Percentiles rank a stretch among this genome's conserved stretches.
Evolutionary conservation across 2,888 invertebrate species (phyloP).

Genomic region (Drosophila tanythrix): DNA sequence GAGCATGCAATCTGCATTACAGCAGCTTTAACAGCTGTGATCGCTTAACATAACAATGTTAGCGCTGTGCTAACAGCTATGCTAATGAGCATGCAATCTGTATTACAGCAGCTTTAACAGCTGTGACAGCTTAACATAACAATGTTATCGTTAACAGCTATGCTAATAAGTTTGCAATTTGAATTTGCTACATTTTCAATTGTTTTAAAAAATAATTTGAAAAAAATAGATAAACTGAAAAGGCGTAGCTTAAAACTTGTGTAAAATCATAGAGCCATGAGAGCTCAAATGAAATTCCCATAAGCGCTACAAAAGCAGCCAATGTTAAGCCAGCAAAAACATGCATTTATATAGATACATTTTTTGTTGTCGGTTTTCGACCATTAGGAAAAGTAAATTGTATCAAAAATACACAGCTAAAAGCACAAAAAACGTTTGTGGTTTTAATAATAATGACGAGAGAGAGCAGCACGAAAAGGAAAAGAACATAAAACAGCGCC

Average conservation of each 20-base stretch:
- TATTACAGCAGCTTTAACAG: neutral
- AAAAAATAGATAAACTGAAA: neutral
- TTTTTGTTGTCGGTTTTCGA: slow-evolving; percentile 6
- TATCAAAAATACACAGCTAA: slow-evolving; percentile 21
- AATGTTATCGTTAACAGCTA: neutral
- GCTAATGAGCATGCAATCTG: too few relatives aligned
- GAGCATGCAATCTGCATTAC: neutral
- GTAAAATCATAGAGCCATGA: slow-evolving; percentile 21
- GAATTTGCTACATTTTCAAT: neutral
- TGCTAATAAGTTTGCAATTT: neutral
- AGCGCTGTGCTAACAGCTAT: neutral
- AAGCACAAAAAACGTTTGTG: slow-evolving; percentile 26
- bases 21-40: neutral
- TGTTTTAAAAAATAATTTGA: neutral
- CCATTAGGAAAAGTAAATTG: slow-evolving; percentile 35
- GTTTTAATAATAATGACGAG: slow-evolving; percentile 36
- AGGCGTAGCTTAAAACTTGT: neutral
- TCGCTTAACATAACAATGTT: neutral
- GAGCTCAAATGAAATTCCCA: slow-evolving; percentile 53
- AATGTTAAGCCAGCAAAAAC: slow-evolving; percentile 8
- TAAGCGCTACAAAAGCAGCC: slow-evolving; percentile 18
- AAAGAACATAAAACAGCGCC: neutral
- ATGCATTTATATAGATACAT: slow-evolving; percentile 1
- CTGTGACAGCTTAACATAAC: neutral
- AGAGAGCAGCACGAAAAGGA: slow-evolving; percentile 2